phyloP scores from a whole-genome alignment of 92 coral and sea anemone genomes.

The Epizoanthus stellaris region DNA sequence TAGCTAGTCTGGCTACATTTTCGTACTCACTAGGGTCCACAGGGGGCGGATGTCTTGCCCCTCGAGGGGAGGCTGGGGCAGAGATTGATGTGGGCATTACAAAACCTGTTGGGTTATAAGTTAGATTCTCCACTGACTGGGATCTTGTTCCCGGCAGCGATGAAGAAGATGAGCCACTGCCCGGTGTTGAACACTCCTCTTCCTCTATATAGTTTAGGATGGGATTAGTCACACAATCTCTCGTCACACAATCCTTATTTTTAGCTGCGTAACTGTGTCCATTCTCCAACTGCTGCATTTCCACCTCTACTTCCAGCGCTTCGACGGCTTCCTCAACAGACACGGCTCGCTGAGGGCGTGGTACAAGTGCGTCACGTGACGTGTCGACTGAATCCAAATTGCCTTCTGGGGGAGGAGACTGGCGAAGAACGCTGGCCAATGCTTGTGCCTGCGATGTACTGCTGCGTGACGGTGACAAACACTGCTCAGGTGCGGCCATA shows the following conservation, averaged over 20 bases:
- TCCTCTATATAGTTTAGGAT: neutral
- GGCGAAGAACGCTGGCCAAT: conserved; percentile 89
- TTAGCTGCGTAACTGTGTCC: conserved; percentile 1
- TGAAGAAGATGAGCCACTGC: conserved; percentile 51
- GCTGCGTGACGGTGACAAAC: conserved; percentile 78
- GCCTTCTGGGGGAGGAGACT: conserved; percentile 71
- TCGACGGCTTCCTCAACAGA: conserved; percentile 85
- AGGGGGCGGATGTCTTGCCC: conserved; percentile 86
- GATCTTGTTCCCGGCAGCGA: conserved; percentile 70
- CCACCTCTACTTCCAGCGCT: conserved; percentile 77
- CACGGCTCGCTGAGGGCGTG: conserved; percentile 53
- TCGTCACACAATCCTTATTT: conserved; percentile 33
- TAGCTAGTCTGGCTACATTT: conserved; percentile 53
- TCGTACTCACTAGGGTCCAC: conserved; percentile 70
- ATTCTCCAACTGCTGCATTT: conserved; percentile 38
- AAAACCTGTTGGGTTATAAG: conserved; percentile 1
- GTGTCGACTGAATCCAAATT: conserved; percentile 5
- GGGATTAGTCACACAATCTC: conserved; percentile 36
- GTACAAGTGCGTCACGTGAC: conserved; percentile 21
- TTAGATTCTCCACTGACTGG: conserved; percentile 68
- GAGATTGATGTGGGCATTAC: conserved; percentile 67
- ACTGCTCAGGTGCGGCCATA: conserved; percentile 86
- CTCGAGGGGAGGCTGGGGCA: conserved; percentile 99
- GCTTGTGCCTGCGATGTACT: conserved; percentile 96
- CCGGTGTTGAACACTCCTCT: conserved; percentile 29